phyloP scores from a whole-genome alignment of 1,140 invertebrate genomes.

The Sycophila sp. region DNA sequence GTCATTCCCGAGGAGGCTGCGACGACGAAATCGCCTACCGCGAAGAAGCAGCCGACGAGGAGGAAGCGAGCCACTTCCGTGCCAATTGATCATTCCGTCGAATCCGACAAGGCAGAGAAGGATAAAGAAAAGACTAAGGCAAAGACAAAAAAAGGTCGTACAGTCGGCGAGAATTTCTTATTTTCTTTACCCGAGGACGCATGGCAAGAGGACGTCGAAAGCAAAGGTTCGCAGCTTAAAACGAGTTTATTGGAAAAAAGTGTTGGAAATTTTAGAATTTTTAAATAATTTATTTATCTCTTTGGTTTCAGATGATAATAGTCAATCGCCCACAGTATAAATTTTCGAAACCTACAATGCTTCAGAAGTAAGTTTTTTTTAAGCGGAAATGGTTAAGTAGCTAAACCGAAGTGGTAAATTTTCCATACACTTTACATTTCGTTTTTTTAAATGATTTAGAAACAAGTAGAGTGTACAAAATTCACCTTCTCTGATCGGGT shows the following conservation, averaged over 20 bases:
- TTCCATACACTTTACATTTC: too few species aligned
- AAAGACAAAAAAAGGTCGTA: constrained; percentile 42
- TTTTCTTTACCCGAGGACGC: constrained; percentile 49
- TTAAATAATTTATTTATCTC: constrained; percentile 15
- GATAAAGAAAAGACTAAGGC: constrained; percentile 18
- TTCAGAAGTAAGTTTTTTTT: constrained; percentile 34
- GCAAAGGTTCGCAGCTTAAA: constrained; percentile 4
- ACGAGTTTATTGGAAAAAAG: constrained; percentile 3
- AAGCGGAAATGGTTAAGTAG: too few species aligned
- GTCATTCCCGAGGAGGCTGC: constrained; percentile 41
- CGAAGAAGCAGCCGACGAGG: constrained; percentile 18
- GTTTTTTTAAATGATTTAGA: too few species aligned
- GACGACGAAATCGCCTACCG: background rate
- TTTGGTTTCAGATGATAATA: constrained; percentile 44
- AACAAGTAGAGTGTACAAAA: too few species aligned
- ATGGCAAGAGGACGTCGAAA: too few species aligned
- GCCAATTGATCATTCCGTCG: too few species aligned
- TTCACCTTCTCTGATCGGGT: too few species aligned
- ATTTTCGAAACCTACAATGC: constrained; percentile 51
- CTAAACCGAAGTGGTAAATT: too few species aligned
- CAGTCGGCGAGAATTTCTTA: constrained; percentile 41
- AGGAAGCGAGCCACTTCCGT: constrained; percentile 44
- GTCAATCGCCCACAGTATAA: constrained; percentile 48
- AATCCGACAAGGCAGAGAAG: constrained; percentile 15
- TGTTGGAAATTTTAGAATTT: too few species aligned